These are phyloP conservation scores for Euproctis similis DNA, from an alignment of 2,888 invertebrate species.

Conservation along the genomic window DNA sequence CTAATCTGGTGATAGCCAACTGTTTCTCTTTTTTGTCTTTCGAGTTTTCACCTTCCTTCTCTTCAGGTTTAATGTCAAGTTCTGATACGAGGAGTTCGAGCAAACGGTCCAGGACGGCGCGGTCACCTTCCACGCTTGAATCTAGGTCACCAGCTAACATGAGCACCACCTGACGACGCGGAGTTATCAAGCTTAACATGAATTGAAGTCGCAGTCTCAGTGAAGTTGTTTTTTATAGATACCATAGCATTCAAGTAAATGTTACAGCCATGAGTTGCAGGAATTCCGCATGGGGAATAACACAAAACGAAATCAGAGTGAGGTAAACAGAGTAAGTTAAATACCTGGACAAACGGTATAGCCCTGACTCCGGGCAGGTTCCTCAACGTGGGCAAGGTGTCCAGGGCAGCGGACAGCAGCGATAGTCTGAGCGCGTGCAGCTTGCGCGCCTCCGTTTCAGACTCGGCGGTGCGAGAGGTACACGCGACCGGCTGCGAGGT, in stretches of 20 bases:
- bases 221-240: no score
- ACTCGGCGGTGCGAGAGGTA: slow-evolving; percentile 49
- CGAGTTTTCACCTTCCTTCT: slow-evolving; percentile 68
- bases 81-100: slow-evolving; percentile 83
- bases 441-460: slow-evolving; percentile 67
- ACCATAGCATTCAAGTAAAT: no score
- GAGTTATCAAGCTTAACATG: no score
- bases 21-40: slow-evolving; percentile 88
- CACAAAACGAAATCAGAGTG: no score
- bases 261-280: no score
- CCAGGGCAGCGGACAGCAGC: slow-evolving; percentile 84
- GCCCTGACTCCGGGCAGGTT: slow-evolving; percentile 88
- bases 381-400: slow-evolving; percentile 84
- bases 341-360: slow-evolving; percentile 93
- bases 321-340: no score
- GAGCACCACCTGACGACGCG: slow-evolving; percentile 87
- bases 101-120: slow-evolving; percentile 84
- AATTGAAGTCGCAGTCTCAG: no score
- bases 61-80: slow-evolving; percentile 78
- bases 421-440: slow-evolving; percentile 82
- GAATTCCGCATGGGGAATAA: no score
- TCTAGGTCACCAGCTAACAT: slow-evolving; percentile 94
- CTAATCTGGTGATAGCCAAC: slow-evolving; percentile 88
- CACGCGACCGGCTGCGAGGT: slow-evolving; percentile 47
- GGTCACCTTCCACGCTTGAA: slow-evolving; percentile 87